Conservation (phyloP, 2,888 invertebrate genomes). For the Folsomia candida region DNA sequence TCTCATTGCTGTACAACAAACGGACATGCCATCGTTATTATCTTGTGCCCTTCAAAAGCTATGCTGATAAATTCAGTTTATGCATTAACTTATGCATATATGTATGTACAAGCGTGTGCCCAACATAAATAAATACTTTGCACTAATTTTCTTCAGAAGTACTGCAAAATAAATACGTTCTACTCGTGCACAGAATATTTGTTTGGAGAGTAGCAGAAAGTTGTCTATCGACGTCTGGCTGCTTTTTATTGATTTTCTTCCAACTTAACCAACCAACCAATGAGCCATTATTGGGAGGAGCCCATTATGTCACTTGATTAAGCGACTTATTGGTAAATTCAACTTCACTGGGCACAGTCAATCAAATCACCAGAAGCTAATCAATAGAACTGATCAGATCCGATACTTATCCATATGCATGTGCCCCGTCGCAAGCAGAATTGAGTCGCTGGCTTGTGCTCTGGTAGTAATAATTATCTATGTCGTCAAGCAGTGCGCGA, state of each 20-base stretch:
- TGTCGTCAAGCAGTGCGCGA: not conserved
- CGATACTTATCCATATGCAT: not conserved
- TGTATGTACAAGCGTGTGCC: too few relatives aligned
- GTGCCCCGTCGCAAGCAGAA: not conserved
- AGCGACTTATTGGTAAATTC: not conserved
- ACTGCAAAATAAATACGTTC: too few relatives aligned
- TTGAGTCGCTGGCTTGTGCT: not conserved
- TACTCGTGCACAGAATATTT: too few relatives aligned
- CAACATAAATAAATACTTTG: too few relatives aligned
- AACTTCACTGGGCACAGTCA: not conserved
- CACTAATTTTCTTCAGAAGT: too few relatives aligned
- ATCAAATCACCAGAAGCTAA: conserved; percentile 4
- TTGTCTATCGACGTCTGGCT: too few relatives aligned
- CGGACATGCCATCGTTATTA: not conserved
- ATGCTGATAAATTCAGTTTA: conserved; percentile 1
- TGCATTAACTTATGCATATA: not conserved
- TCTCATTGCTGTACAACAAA: not conserved
- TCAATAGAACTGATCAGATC: conserved; percentile 1
- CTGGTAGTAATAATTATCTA: not conserved
- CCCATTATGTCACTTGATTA: not conserved
- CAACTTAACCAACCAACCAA: not conserved
- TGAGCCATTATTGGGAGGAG: not conserved
- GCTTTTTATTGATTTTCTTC: too few relatives aligned
- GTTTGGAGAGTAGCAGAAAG: too few relatives aligned
- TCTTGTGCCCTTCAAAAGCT: conserved; percentile 1